A percentile compares a stretch with the other conserved stretches of the same genome.
These are phyloP conservation scores for Scaptodrosophila latifasciaeformis DNA, from an alignment of 2,888 invertebrate genomes.

Conservation along the genomic window DNA sequence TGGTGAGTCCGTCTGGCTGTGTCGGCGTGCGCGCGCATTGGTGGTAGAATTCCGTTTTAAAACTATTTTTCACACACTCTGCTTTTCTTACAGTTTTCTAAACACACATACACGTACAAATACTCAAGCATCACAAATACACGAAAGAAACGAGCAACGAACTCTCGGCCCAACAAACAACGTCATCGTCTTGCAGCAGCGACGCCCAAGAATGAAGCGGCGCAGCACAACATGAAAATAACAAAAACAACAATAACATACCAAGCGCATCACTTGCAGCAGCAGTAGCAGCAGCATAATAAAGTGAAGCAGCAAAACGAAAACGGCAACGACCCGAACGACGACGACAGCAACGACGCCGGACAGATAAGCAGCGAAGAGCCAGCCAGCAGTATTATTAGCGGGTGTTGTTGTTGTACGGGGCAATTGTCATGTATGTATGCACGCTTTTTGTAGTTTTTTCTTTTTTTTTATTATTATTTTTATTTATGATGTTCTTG, in stretches of 20 bases:
- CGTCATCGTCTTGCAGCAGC: slow-evolving; percentile 37
- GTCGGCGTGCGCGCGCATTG: slow-evolving; percentile 21
- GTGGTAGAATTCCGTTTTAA: slow-evolving; percentile 44
- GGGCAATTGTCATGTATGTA: slow-evolving; percentile 52
- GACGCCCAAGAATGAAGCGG: slow-evolving; percentile 63
- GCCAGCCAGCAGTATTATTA: slow-evolving; percentile 38
- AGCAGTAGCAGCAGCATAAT: slow-evolving; percentile 21
- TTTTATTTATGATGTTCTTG: slow-evolving; percentile 22
- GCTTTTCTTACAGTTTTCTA: slow-evolving; percentile 65
- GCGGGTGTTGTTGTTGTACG: slow-evolving; percentile 47
- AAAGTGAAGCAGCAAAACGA: slow-evolving; percentile 25
- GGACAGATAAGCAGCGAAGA: slow-evolving; percentile 26
- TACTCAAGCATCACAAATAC: slow-evolving; percentile 13
- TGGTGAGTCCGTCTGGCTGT: not conserved
- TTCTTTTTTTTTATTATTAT: slow-evolving; percentile 18
- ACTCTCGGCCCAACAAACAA: slow-evolving; percentile 25
- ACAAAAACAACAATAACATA: slow-evolving; percentile 43
- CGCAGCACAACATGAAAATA: slow-evolving; percentile 59
- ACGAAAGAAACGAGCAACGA: slow-evolving; percentile 53
- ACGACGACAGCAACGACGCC: slow-evolving; percentile 16
- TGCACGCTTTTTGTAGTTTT: slow-evolving; percentile 26
- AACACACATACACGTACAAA: slow-evolving; percentile 44
- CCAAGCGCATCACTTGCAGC: slow-evolving; percentile 2
- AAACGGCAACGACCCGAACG: slow-evolving; percentile 48
- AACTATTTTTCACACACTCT: slow-evolving; percentile 60